Conservation (phyloP, 2,888 invertebrate genomes). For the Xylophagus ater region DNA sequence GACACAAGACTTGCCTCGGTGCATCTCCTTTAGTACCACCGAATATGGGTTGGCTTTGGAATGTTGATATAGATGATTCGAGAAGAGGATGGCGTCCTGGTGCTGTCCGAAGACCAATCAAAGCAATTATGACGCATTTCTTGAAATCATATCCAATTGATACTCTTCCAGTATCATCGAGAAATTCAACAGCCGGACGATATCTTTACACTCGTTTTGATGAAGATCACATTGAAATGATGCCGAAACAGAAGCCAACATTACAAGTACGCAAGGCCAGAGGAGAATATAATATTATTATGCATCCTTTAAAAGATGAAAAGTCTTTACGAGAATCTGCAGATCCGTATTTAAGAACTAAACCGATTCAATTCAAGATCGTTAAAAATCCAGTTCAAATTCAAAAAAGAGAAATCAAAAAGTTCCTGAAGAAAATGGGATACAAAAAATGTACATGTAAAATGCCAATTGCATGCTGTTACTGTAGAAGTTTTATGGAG, state of each 20-base stretch:
- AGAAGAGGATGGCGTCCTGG: conserved; percentile 35
- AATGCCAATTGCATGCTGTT: background rate
- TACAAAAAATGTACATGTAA: conserved; percentile 2
- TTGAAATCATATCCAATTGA: conserved; percentile 32
- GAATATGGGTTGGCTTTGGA: conserved; percentile 62
- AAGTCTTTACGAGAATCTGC: conserved; percentile 1
- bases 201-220: too few relatives aligned
- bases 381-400: background rate
- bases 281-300: conserved; percentile 4
- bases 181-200: too few relatives aligned
- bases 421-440: conserved; percentile 3
- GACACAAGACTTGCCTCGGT: conserved; percentile 46
- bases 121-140: conserved; percentile 33
- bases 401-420: conserved; percentile 1
- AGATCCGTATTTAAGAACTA: background rate
- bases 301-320: conserved; percentile 5
- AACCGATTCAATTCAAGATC: conserved; percentile 5
- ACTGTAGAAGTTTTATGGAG: conserved; percentile 7
- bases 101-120: conserved; percentile 32
- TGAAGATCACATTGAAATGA: too few relatives aligned
- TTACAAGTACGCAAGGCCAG: background rate
- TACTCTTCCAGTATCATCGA: conserved; percentile 27
- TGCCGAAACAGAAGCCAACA: conserved; percentile 1
- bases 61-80: conserved; percentile 23
- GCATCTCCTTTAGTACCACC: conserved; percentile 46